Conservation (phyloP, 2,113 vertebrate species). For the Colinus virginianus region DNA sequence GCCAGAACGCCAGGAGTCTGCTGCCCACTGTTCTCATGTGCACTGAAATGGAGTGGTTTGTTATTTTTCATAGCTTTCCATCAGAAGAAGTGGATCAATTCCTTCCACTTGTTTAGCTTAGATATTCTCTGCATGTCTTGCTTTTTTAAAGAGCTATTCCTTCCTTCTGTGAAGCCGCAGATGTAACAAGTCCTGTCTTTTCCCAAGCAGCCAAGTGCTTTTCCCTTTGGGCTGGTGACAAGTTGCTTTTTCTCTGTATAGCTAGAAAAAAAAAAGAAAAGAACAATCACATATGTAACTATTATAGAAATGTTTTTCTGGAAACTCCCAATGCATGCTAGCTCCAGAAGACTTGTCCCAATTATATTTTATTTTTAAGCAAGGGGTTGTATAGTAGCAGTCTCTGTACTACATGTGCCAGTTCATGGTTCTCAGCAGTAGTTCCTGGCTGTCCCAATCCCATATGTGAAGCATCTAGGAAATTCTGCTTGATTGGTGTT, state of each 20-base stretch:
- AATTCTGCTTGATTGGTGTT: neutral
- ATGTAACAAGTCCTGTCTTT: conserved; percentile 25
- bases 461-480: neutral
- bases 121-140: neutral
- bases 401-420: neutral
- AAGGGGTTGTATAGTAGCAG: neutral
- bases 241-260: conserved; percentile 24
- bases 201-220: conserved; percentile 30
- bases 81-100: neutral
- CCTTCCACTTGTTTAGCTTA: conserved; percentile 13
- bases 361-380: conserved; percentile 17
- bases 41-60: neutral
- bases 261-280: neutral
- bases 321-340: neutral
- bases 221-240: conserved; percentile 42
- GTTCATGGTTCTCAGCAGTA: neutral
- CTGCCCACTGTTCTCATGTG: neutral
- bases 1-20: neutral
- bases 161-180: conserved; percentile 54
- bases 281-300: conserved; percentile 54
- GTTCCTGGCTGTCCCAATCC: neutral
- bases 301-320: conserved; percentile 32
- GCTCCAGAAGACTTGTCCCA: conserved; percentile 19
- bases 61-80: neutral
- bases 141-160: neutral